phyloP scores from a whole-genome alignment of 2,797 vertebrate genomes.

The Enteromius anoplus region DNA sequence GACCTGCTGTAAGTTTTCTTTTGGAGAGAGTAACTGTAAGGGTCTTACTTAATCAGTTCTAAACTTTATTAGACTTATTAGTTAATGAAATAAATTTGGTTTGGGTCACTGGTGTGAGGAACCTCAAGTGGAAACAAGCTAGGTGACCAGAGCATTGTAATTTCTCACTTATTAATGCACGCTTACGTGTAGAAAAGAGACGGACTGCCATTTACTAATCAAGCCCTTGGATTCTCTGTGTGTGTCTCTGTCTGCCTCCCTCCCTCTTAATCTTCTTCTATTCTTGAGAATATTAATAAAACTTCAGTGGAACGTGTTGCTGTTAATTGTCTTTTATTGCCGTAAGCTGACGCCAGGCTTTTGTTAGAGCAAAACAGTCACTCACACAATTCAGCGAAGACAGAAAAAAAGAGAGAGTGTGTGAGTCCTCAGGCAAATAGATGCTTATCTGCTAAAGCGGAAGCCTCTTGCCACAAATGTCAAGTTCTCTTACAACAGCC shows the following conservation, averaged over 20 bases:
- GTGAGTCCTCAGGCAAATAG: constrained; percentile 34
- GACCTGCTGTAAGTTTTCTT: neutral
- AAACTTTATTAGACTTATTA: neutral
- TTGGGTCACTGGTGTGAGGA: neutral
- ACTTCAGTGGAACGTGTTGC: neutral
- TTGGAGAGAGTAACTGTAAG: neutral
- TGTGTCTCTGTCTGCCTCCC: neutral
- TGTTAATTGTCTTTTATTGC: constrained; percentile 42
- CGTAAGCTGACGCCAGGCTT: constrained; percentile 20
- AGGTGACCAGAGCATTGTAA: neutral
- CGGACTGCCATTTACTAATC: neutral
- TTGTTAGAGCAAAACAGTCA: constrained; percentile 34
- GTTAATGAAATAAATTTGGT: neutral
- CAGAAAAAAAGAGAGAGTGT: too few species aligned
- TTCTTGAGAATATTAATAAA: constrained; percentile 25
- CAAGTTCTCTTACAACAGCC: constrained; percentile 16
- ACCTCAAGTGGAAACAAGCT: neutral
- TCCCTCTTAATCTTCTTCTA: neutral
- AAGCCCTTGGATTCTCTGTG: neutral
- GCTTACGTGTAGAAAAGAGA: neutral
- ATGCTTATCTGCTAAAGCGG: constrained; percentile 48
- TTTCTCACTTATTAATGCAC: neutral
- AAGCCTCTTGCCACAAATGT: constrained; percentile 26
- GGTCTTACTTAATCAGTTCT: neutral
- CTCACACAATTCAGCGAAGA: constrained; percentile 2